Evolutionary conservation across 2,888 invertebrate species (phyloP).

Genomic region (Nezara viridula): DNA sequence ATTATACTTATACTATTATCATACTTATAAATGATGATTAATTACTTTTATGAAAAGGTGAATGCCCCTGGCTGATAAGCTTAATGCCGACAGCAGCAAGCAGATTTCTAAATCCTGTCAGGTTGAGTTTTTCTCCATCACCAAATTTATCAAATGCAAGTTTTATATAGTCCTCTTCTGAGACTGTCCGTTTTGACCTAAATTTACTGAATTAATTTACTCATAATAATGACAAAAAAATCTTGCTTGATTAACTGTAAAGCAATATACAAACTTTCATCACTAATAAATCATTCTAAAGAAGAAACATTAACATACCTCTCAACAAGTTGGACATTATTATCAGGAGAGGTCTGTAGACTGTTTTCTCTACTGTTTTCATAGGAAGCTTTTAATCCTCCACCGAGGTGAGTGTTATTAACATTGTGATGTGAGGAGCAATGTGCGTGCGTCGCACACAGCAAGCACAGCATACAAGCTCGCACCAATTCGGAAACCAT

Average conservation of each 20-base stretch:
- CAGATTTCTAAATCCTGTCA: slow-evolving; percentile 79
- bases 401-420: slow-evolving; percentile 54
- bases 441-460: slow-evolving; percentile 82
- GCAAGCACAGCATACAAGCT: slow-evolving; percentile 86
- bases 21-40: background rate
- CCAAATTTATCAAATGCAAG: slow-evolving; percentile 80
- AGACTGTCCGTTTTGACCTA: slow-evolving; percentile 1
- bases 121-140: slow-evolving; percentile 75
- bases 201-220: background rate
- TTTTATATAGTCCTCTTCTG: slow-evolving; percentile 75
- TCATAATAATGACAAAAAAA: background rate
- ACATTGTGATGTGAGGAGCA: slow-evolving; percentile 77
- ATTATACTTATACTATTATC: no score
- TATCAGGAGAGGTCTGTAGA: slow-evolving; percentile 37
- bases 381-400: slow-evolving; percentile 56
- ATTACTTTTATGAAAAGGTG: slow-evolving; percentile 53
- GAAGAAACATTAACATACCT: slow-evolving; percentile 35
- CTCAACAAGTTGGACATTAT: slow-evolving; percentile 12
- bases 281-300: background rate
- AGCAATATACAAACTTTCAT: background rate
- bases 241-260: background rate
- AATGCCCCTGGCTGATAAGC: slow-evolving; percentile 26
- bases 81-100: slow-evolving; percentile 72
- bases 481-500: slow-evolving; percentile 79
- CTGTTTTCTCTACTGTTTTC: slow-evolving; percentile 50